Conservation (phyloP, 2,888 invertebrate genomes). For the Panzeria rudis region DNA sequence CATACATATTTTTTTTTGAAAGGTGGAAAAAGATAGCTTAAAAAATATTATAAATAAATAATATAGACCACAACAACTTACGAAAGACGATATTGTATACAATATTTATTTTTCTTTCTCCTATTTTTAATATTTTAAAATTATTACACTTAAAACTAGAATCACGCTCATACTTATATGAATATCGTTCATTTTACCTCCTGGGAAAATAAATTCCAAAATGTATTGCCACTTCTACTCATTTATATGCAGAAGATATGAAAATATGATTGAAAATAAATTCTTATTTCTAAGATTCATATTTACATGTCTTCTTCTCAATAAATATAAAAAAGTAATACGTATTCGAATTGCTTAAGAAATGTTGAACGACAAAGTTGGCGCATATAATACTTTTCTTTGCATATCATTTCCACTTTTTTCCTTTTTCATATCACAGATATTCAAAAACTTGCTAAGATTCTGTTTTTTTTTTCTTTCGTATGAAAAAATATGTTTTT, state of each 20-base stretch:
- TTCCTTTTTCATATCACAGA: too few species aligned
- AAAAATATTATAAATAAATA: neutral
- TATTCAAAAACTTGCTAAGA: conserved; percentile 32
- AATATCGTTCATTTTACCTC: too few species aligned
- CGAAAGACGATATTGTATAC: too few species aligned
- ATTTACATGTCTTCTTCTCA: conserved; percentile 3
- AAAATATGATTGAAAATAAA: neutral
- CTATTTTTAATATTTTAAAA: too few species aligned
- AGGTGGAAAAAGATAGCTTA: neutral
- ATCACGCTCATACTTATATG: too few species aligned
- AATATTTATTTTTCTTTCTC: too few species aligned
- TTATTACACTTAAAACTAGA: too few species aligned
- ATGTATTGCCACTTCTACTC: too few species aligned
- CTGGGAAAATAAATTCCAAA: too few species aligned
- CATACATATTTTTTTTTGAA: neutral
- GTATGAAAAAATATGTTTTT: conserved; percentile 12
- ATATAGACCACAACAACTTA: too few species aligned
- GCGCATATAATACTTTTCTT: conserved; percentile 29
- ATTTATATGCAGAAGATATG: neutral
- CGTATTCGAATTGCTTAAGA: neutral
- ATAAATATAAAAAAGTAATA: neutral
- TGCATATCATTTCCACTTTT: neutral
- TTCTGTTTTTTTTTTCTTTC: neutral
- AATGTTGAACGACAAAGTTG: conserved; percentile 17
- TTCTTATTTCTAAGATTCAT: neutral